Evolutionary conservation across 2,113 vertebrate species (phyloP), one percentile per base, ranked within the genome.

Genomic region (Clinocottus analis): DNA sequence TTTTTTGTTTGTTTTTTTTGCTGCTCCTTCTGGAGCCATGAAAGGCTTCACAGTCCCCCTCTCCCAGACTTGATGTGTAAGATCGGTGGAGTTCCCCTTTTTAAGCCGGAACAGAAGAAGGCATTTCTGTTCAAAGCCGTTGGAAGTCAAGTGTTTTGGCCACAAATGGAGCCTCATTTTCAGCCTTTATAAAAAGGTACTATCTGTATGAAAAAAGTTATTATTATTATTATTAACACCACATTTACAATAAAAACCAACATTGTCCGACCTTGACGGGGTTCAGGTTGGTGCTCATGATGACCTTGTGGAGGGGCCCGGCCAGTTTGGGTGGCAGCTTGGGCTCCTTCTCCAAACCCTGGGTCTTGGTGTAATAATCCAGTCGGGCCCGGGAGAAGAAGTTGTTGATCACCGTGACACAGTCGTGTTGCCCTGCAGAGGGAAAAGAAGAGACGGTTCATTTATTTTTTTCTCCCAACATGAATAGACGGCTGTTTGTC

Each of bases 391-490:
- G 96, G 2, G 98, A 96, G 85, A 99, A 99, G 94, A 98, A 99
- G 90, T 99, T 99, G 92, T 99, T 99, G 93, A 99, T 99, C 73
- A 99, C 94, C 0, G 98, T 99, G 82, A 99, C 98, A 56, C 98
- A 99, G 81, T 99, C 98, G 80, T 99, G 98, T 69, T 99, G 98
- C 51, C 98, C 98, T 99, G 87, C 60, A 21, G 69, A 89, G 1
- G 84, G 71, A 70, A 5, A 10, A 13, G 1, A 69, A 21, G n/a
- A 1, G 21, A 17, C 1, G n/a, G 23, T 1, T 65, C 7, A 45
- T 47, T 56, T 49, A 1, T 21, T 19, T 5, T 17, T 47, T 5
- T 19, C 17, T 39, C 37, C 37, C 6, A 67, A 47, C 9, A 19
- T 4, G 8, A 41, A 21, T 11, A 9, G 9, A 23, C 8, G 49